phyloP scores from a whole-genome alignment of 2,113 vertebrate genomes.

The Oncorhynchus tshawytscha region DNA sequence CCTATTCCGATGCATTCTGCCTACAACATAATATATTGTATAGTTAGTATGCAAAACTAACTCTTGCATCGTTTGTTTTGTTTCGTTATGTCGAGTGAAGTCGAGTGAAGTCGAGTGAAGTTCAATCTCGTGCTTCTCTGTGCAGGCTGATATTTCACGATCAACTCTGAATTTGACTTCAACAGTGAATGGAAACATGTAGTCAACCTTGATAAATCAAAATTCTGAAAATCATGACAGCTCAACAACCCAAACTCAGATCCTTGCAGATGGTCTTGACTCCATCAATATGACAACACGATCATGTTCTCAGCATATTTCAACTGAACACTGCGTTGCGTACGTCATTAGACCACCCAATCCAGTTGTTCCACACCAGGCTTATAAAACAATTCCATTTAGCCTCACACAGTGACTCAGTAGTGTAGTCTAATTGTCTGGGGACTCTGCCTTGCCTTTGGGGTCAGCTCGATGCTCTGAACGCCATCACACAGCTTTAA shows the following conservation, averaged over 20 bases:
- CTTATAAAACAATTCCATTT: not conserved
- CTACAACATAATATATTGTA: too few species aligned
- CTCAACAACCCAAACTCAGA: not conserved
- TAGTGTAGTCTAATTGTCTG: slow-evolving; percentile 31
- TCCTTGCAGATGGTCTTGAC: not conserved
- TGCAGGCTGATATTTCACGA: too few species aligned
- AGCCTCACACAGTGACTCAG: not conserved
- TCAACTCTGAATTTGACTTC: not conserved
- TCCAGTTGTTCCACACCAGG: slow-evolving; percentile 20
- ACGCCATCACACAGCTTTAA: slow-evolving; percentile 53
- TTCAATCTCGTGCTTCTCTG: too few species aligned
- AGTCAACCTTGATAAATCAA: not conserved
- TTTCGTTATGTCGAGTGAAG: too few species aligned
- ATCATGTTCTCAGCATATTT: not conserved
- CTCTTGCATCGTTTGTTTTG: too few species aligned
- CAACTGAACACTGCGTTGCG: not conserved
- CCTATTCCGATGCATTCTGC: too few species aligned
- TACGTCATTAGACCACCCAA: not conserved
- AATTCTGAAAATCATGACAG: not conserved
- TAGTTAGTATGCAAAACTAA: too few species aligned
- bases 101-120: too few species aligned
- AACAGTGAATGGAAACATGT: not conserved
- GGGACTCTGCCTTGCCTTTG: slow-evolving; percentile 29
- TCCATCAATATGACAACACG: slow-evolving; percentile 3
- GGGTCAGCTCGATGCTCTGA: slow-evolving; percentile 40